Evolutionary conservation across 2,113 vertebrate genomes (phyloP).

Genomic region (Astatotilapia flaviijosephi): DNA sequence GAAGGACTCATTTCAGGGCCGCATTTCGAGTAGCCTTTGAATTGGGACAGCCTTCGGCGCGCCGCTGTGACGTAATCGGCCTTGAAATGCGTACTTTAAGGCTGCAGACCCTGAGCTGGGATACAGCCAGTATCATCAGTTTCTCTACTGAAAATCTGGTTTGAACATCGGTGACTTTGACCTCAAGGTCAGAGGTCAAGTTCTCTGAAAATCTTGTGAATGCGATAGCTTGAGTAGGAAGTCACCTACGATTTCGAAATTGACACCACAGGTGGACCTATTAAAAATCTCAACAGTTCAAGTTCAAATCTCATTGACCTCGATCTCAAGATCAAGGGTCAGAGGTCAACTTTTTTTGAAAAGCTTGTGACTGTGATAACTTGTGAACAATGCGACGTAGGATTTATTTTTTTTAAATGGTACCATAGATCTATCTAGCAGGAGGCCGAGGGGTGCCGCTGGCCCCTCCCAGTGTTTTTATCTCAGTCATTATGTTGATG

Average conservation of each 20-base stretch:
- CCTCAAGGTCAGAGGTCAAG: neutral
- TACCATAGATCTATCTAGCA: neutral
- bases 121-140: neutral
- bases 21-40: too few relatives aligned
- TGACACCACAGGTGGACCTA: neutral
- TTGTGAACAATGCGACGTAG: rapidly evolving
- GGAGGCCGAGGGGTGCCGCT: rapidly evolving
- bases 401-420: neutral
- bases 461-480: neutral
- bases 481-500: neutral
- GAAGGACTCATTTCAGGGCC: too few relatives aligned
- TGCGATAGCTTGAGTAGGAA: neutral
- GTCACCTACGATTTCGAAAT: rapidly evolving
- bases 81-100: too few relatives aligned
- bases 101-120: too few relatives aligned
- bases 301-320: neutral
- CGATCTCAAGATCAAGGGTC: rapidly evolving
- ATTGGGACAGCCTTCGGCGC: too few relatives aligned
- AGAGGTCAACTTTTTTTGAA: neutral
- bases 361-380: neutral
- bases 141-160: rapidly evolving
- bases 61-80: too few relatives aligned
- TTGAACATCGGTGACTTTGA: neutral
- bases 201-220: neutral
- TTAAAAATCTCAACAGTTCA: neutral